Evolutionary conservation across 2,888 invertebrate genomes (phyloP).

Genomic region (Drosophila glabriapex): DNA sequence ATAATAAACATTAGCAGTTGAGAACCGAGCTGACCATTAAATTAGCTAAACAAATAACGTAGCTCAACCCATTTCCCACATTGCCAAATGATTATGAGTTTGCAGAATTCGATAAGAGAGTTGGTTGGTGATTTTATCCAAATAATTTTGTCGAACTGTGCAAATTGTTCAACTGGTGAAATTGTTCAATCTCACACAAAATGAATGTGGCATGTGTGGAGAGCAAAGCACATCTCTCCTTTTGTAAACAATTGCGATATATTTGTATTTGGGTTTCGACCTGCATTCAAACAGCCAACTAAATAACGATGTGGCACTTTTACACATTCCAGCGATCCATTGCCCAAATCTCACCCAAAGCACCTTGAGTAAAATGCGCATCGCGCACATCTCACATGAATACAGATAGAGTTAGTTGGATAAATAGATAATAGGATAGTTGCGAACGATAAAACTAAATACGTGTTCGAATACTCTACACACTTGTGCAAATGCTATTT

Average conservation of each 20-base stretch:
- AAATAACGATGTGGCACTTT: not conserved
- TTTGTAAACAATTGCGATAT: not conserved
- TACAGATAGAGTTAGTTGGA: not conserved
- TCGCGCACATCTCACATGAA: not conserved
- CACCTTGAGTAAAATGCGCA: conserved; percentile 44
- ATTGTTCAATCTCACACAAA: not conserved
- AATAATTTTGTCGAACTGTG: not conserved
- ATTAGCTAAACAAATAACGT: conserved; percentile 7
- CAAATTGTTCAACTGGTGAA: not conserved
- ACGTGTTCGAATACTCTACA: conserved; percentile 10
- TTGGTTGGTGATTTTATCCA: not conserved
- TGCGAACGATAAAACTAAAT: conserved; percentile 53
- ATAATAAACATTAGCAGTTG: not conserved
- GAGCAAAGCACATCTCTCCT: conserved; percentile 6
- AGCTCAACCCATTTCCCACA: not conserved
- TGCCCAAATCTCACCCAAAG: not conserved
- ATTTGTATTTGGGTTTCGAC: not conserved
- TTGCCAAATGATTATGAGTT: not conserved
- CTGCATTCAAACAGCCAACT: not conserved
- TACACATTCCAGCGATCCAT: conserved; percentile 10
- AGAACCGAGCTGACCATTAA: conserved; percentile 1
- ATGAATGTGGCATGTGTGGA: conserved; percentile 5
- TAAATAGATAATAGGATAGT: conserved; percentile 9
- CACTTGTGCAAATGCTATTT: conserved; percentile 22
- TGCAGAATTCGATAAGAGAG: conserved; percentile 5